Conservation (phyloP, 2,888 invertebrate genomes). For the Andrena camellia region DNA sequence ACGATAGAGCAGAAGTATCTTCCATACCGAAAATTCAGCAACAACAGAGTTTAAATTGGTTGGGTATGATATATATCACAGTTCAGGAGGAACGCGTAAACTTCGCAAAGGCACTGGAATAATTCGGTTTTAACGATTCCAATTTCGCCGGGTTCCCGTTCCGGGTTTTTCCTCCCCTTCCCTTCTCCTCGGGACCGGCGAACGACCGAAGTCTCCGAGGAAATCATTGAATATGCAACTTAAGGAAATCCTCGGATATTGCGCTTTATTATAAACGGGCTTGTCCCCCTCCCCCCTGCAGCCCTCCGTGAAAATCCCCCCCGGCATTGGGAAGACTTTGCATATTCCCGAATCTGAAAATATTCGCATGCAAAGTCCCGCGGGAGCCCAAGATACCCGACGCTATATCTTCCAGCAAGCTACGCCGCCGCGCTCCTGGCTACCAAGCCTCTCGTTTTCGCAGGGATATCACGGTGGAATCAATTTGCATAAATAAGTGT, state of each 20-base stretch:
- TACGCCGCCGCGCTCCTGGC: conserved; percentile 25
- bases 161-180: conserved; percentile 30
- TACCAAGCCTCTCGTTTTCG: conserved; percentile 34
- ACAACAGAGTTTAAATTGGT: neutral
- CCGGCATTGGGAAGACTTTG: conserved; percentile 75
- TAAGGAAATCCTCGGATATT: conserved; percentile 85
- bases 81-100: conserved; percentile 36
- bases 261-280: conserved; percentile 84
- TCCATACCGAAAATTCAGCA: neutral
- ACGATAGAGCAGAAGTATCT: too few relatives aligned
- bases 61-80: neutral
- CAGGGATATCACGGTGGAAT: conserved; percentile 39
- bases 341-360: conserved; percentile 84
- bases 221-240: conserved; percentile 92
- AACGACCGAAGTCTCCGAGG: conserved; percentile 88
- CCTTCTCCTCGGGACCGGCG: conserved; percentile 45
- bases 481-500: conserved; percentile 56
- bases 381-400: conserved; percentile 69
- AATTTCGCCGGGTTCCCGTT: conserved; percentile 70
- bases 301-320: conserved; percentile 49
- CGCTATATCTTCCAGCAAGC: conserved; percentile 53
- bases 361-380: conserved; percentile 76
- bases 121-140: conserved; percentile 78
- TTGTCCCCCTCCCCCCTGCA: conserved; percentile 50
- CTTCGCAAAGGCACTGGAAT: conserved; percentile 42